A percentile compares a stretch with the other conserved stretches of the same genome.
Evolutionary conservation across 2,888 invertebrate species (phyloP).

Genomic region (Lepidochitona cinerea): DNA sequence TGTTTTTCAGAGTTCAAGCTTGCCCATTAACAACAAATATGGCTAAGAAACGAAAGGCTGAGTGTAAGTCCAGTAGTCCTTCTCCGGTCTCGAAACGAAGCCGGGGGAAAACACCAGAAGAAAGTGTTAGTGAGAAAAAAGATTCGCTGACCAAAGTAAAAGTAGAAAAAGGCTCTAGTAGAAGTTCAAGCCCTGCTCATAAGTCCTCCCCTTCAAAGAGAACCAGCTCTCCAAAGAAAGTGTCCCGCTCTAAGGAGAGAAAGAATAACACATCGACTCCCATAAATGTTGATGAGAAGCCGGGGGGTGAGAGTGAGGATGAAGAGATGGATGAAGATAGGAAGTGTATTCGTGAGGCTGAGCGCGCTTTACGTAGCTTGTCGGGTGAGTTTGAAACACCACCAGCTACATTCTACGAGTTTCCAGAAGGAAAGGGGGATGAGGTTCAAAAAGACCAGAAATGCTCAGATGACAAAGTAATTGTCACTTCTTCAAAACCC

Average conservation of each 20-base stretch:
- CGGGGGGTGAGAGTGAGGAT: not conserved
- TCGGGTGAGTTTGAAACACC: constrained; percentile 83
- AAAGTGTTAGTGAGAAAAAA: not conserved
- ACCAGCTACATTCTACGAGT: constrained; percentile 16
- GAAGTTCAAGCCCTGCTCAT: not conserved
- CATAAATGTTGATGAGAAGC: not conserved
- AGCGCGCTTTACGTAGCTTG: constrained; percentile 88
- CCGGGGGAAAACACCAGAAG: not conserved
- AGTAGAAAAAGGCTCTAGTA: constrained; percentile 3
- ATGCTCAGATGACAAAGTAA: not conserved
- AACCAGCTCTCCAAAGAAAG: constrained; percentile 11
- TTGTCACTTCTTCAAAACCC: too few species aligned
- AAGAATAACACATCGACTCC: not conserved
- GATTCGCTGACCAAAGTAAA: not conserved
- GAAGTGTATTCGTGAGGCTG: constrained; percentile 87
- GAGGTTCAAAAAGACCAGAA: not conserved
- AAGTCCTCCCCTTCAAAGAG: not conserved
- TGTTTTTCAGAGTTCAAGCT: constrained; percentile 36
- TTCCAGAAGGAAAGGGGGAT: constrained; percentile 1
- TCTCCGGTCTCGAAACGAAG: not conserved
- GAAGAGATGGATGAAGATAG: constrained; percentile 78
- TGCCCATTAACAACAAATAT: constrained; percentile 58
- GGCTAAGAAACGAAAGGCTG: constrained; percentile 55
- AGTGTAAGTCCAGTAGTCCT: not conserved
- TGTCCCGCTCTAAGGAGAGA: not conserved